These are phyloP conservation scores for Limnodromus scolopaceus DNA, from an alignment of 2,797 vertebrate genomes.

Conservation along the genomic window DNA sequence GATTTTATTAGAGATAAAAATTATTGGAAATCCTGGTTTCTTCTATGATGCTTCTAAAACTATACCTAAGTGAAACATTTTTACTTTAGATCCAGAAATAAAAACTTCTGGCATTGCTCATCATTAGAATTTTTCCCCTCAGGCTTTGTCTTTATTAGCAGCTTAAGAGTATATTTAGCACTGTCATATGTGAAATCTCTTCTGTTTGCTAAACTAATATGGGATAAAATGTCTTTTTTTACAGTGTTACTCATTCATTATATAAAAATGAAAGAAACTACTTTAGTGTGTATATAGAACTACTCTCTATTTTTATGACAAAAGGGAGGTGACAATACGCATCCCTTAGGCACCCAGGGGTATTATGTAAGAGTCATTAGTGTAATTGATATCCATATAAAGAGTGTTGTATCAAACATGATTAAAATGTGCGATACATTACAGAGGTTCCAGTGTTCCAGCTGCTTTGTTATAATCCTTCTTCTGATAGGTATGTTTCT, in stretches of 20 bases:
- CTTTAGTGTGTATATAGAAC: conserved; percentile 73
- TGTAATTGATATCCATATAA: conserved; percentile 83
- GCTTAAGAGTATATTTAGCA: conserved; percentile 83
- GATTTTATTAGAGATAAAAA: conserved; percentile 77
- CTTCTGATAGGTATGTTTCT: conserved; percentile 64
- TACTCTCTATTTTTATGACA: conserved; percentile 80
- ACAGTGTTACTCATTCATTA: conserved; percentile 80
- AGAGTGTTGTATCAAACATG: conserved; percentile 79
- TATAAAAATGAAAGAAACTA: conserved; percentile 79
- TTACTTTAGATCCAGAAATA: conserved; percentile 77
- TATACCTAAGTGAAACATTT: conserved; percentile 79
- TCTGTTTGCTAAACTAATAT: conserved; percentile 82
- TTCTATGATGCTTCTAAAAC: conserved; percentile 78
- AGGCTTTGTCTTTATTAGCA: conserved; percentile 83
- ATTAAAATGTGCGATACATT: conserved; percentile 81
- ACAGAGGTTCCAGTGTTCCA: conserved; percentile 72
- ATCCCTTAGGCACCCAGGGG: conserved; percentile 75
- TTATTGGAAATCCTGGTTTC: conserved; percentile 73
- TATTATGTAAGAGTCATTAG: conserved; percentile 84
- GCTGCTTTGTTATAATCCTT: conserved; percentile 71
- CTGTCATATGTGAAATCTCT: conserved; percentile 80
- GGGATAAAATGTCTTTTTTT: conserved; percentile 80
- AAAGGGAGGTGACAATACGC: conserved; percentile 78
- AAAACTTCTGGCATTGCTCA: conserved; percentile 79
- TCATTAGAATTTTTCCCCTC: conserved; percentile 78